These are phyloP conservation scores for Thumatha senex DNA, from an alignment of 2,888 invertebrate genomes.

Conservation along the genomic window DNA sequence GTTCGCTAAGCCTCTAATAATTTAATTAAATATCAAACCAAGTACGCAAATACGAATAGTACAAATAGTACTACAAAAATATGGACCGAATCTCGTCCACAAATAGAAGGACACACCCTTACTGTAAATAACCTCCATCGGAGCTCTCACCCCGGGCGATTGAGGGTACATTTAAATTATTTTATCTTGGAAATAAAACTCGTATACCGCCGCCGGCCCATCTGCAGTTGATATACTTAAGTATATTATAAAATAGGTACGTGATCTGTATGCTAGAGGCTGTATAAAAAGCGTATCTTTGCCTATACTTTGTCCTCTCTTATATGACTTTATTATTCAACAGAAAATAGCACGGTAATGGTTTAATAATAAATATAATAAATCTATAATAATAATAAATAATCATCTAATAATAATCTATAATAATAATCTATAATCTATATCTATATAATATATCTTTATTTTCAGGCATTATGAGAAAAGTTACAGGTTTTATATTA, in stretches of 20 bases:
- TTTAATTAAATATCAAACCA: not conserved
- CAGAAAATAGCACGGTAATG: too few species aligned
- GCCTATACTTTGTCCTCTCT: too few species aligned
- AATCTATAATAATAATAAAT: too few species aligned
- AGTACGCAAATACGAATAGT: not conserved
- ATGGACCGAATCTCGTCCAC: constrained; percentile 9
- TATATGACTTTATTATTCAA: too few species aligned
- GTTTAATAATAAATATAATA: too few species aligned
- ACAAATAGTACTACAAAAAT: not conserved
- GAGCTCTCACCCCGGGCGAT: constrained; percentile 34
- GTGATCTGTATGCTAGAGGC: not conserved
- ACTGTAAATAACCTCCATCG: constrained; percentile 11
- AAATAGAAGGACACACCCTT: constrained; percentile 16
- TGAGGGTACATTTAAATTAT: constrained; percentile 49
- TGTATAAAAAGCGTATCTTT: not conserved
- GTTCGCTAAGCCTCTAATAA: too few species aligned
- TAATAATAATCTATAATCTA: too few species aligned
- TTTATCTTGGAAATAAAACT: constrained; percentile 53
- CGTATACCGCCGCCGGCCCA: constrained; percentile 45
- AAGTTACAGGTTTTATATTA: too few species aligned
- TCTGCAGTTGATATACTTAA: constrained; percentile 13
- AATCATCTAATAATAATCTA: too few species aligned
- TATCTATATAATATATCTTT: too few species aligned
- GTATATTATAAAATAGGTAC: not conserved
- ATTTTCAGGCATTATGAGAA: too few species aligned